Percentiles rank a stretch among this genome's conserved stretches.
Conservation (phyloP, 2,113 vertebrate genomes). For the Steatornis caripensis region DNA sequence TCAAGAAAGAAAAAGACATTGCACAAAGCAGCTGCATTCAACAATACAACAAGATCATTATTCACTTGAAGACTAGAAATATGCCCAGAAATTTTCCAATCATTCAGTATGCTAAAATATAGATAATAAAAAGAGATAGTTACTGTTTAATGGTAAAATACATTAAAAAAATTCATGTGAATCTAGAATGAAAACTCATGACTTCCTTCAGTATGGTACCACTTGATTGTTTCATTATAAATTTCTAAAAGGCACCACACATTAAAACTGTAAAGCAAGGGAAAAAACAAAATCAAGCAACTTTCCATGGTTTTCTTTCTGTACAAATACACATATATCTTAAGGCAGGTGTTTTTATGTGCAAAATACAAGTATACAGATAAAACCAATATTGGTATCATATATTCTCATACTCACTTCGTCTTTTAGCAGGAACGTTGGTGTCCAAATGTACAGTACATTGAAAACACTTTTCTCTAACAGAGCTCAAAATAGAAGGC, state of each 20-base stretch:
- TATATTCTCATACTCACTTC: conserved; percentile 56
- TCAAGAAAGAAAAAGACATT: conserved; percentile 33
- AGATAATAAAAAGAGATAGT: conserved; percentile 60
- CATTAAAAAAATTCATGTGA: conserved; percentile 57
- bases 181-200: conserved; percentile 58
- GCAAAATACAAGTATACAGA: conserved; percentile 72
- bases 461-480: conserved; percentile 68
- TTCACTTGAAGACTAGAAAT: conserved; percentile 52
- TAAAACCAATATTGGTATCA: conserved; percentile 66
- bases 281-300: conserved; percentile 63
- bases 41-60: conserved; percentile 36
- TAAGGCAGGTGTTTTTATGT: conserved; percentile 78
- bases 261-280: conserved; percentile 78
- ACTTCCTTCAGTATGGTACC: conserved; percentile 63
- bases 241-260: conserved; percentile 90
- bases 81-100: conserved; percentile 36
- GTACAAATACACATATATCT: conserved; percentile 69
- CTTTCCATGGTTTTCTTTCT: conserved; percentile 52
- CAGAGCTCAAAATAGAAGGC: conserved; percentile 66
- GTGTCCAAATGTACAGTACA: conserved; percentile 68
- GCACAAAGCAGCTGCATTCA: conserved; percentile 55
- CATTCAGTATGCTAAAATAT: conserved; percentile 59
- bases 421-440: conserved; percentile 62
- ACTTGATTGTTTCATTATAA: conserved; percentile 56
- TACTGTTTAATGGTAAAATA: conserved; percentile 68